phyloP scores from a whole-genome alignment of 2,113 vertebrate genomes.

The Saguinus midas region DNA sequence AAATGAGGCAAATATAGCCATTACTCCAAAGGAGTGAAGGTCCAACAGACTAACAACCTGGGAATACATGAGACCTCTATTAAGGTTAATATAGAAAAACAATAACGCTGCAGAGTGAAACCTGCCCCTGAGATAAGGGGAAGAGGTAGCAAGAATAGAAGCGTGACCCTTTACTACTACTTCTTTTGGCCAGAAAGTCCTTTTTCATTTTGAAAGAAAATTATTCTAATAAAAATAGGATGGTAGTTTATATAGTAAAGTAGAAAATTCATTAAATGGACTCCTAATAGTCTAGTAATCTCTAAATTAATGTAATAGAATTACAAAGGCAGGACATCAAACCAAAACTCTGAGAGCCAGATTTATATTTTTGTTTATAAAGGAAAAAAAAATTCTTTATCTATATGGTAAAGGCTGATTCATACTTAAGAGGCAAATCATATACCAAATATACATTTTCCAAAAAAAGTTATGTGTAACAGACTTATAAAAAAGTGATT shows the following conservation, averaged over 20 bases:
- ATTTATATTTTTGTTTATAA: slow-evolving; percentile 22
- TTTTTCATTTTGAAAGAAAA: slow-evolving; percentile 39
- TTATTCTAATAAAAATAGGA: not conserved
- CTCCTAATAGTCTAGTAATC: not conserved
- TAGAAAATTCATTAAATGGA: slow-evolving; percentile 26
- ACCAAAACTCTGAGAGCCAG: not conserved
- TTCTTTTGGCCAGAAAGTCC: not conserved
- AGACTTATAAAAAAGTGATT: slow-evolving; percentile 1
- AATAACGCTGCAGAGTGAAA: not conserved
- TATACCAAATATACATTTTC: not conserved
- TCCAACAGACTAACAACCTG: not conserved
- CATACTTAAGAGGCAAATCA: not conserved
- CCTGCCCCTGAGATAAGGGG: not conserved
- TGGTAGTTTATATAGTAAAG: not conserved
- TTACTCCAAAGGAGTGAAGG: not conserved
- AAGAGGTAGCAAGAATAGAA: not conserved
- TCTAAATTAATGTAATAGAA: not conserved
- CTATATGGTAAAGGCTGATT: not conserved
- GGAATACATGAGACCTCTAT: not conserved
- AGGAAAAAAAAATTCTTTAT: not conserved
- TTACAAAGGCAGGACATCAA: not conserved
- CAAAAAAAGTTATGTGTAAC: not conserved
- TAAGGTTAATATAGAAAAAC: not conserved
- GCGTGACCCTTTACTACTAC: not conserved
- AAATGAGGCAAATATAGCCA: not conserved